Base-by-base conservation (phyloP, 2,888 invertebrate genomes). In the Drosophila mulleri region DNA sequence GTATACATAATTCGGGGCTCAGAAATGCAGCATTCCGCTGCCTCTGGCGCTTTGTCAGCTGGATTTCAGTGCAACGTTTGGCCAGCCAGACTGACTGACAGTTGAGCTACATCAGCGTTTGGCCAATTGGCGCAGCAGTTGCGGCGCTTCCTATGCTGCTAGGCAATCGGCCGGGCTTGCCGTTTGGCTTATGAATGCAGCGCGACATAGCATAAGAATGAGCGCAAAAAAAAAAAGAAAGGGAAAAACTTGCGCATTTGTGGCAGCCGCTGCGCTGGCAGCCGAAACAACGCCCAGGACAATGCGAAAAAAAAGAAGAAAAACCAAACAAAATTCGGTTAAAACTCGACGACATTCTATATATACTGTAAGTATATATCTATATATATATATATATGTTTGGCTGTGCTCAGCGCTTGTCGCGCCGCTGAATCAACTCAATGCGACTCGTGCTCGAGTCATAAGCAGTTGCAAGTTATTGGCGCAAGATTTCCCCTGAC, bases 391-490 rank as follows among this genome's bases (percentile, higher is more conserved):
- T n/a, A 47, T 11, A 14, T 47, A 11, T 44, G 16, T 32, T n/a
- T 61, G 32, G 16, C 39, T 23, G 50, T 45, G 52, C 62, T 73
- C 75, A 57, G 48, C 61, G 72, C 60, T 61, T 83, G 79, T 86
- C 87, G 77, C 84, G 61, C 47, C 56, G 62, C 59, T 71, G 79
- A 65, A 62, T 78, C 79, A 75, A 57, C 65, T 66, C 56, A 53
- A 50, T 78, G 63, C 50, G 54, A 54, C 67, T 67, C 48, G 52
- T 48, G 48, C 68, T 82, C 71, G 72, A 65, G 82, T 88, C 88
- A 86, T 84, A 86, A 86, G 88, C 84, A 88, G 81, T 86, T 79
- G 84, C 87, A 86, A 88, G 82, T 86, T 86, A 86, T 88, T 88
- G 86, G 74, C 82, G 60, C 75, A 75, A 86, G 88, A 86, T 86